Percentiles rank a stretch among this genome's conserved stretches.
phyloP scores from a whole-genome alignment of 1,140 invertebrate genomes.

The Laupala kohalensis region DNA sequence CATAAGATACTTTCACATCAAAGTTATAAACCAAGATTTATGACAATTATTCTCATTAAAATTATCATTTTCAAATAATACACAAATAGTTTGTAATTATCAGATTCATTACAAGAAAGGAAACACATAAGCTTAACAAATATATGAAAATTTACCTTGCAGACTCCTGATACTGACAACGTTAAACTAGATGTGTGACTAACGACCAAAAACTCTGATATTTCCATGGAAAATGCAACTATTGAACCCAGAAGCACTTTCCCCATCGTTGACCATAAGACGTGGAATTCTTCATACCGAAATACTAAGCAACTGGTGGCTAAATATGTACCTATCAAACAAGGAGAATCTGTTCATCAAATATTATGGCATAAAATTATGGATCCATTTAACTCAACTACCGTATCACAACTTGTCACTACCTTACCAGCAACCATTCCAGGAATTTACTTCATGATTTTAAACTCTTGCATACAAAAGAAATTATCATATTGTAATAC shows the following conservation, averaged over 20 bases:
- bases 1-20: background rate
- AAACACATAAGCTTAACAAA: background rate
- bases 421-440: no score
- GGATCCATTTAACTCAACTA: no score
- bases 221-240: slow-evolving; percentile 89
- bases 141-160: slow-evolving; percentile 83
- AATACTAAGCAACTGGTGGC: slow-evolving; percentile 34
- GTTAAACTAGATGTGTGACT: slow-evolving; percentile 94
- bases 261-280: slow-evolving; percentile 22
- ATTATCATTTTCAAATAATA: background rate
- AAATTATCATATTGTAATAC: no score
- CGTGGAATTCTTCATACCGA: slow-evolving; percentile 25
- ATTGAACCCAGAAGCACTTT: slow-evolving; percentile 58
- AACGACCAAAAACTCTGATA: slow-evolving; percentile 86
- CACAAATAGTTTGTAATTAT: background rate
- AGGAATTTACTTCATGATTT: no score
- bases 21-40: background rate
- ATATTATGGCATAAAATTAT: background rate
- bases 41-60: background rate
- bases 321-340: slow-evolving; percentile 20
- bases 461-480: no score
- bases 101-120: background rate
- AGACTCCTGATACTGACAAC: slow-evolving; percentile 86
- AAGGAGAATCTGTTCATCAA: background rate
- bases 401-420: no score